Evolutionary conservation across 2,797 vertebrate genomes (phyloP).

Genomic region (Moxostoma hubbsi): DNA sequence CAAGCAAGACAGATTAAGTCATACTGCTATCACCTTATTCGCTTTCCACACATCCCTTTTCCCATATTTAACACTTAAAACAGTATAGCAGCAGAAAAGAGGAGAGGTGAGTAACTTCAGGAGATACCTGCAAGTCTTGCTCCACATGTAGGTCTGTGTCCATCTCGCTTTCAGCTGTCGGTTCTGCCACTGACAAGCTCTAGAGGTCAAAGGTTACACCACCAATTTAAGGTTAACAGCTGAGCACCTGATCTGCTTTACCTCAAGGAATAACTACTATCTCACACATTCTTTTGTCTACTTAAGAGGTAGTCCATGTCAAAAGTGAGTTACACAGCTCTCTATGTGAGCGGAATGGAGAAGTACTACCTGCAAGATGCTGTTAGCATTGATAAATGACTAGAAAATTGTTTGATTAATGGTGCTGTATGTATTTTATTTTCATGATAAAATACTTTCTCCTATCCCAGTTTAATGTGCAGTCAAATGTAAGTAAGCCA

Average conservation of each 20-base stretch:
- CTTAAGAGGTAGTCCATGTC: background rate
- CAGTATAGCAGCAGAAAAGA: conserved; percentile 6
- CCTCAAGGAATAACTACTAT: background rate
- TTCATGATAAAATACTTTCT: too few species aligned
- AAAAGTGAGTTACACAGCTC: background rate
- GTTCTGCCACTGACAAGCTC: conserved; percentile 55
- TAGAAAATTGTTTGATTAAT: too few species aligned
- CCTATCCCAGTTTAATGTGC: too few species aligned
- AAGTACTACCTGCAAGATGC: background rate
- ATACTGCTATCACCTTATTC: background rate
- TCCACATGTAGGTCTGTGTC: conserved; percentile 58
- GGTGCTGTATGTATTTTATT: too few species aligned
- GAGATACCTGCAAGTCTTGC: conserved; percentile 61
- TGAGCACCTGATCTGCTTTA: background rate
- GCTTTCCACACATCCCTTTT: background rate
- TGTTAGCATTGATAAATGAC: background rate
- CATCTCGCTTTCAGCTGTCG: conserved; percentile 50
- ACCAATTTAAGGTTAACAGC: conserved; percentile 35
- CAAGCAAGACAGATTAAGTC: background rate
- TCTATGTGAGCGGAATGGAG: background rate
- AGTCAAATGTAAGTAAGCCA: background rate
- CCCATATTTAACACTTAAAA: conserved; percentile 15
- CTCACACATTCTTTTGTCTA: background rate
- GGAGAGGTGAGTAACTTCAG: conserved; percentile 18
- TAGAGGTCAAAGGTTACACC: conserved; percentile 57